phyloP scores from a whole-genome alignment of 2,797 vertebrate genomes.

The Dendrocincla tyrannina region DNA sequence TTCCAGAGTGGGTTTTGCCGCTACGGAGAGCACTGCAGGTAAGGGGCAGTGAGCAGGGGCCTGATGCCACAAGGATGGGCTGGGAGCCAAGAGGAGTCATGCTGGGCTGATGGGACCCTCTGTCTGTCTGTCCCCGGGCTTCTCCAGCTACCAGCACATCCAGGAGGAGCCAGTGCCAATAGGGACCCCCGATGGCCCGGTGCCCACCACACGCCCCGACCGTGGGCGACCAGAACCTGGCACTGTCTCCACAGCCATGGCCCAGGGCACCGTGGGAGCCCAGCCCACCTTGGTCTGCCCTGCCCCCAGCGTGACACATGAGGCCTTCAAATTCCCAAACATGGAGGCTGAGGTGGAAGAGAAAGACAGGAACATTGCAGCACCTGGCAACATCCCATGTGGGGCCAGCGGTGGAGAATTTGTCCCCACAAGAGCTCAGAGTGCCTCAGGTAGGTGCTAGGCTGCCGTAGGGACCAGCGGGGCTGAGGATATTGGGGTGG shows the following conservation, averaged over 20 bases:
- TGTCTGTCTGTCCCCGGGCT: neutral
- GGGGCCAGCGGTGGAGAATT: neutral
- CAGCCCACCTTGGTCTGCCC: neutral
- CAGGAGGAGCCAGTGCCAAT: neutral
- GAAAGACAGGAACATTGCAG: neutral
- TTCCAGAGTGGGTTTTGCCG: conserved; percentile 86
- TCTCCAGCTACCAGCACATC: conserved; percentile 80
- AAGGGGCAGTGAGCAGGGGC: neutral
- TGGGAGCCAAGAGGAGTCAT: neutral
- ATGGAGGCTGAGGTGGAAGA: conserved; percentile 57
- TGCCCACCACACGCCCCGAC: conserved; percentile 11
- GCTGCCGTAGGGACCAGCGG: neutral
- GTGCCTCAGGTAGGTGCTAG: neutral
- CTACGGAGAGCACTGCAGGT: conserved; percentile 86
- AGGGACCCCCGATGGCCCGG: conserved; percentile 29
- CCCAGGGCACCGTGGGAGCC: neutral
- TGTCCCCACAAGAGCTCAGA: neutral
- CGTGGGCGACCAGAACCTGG: conserved; percentile 72
- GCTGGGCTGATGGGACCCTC: neutral
- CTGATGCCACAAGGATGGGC: neutral
- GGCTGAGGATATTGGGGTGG: neutral
- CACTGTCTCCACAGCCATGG: neutral
- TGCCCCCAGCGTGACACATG: neutral
- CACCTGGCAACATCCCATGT: accelerated
- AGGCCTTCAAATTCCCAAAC: neutral